A percentile compares a stretch with the other conserved stretches of the same genome.
Conservation (phyloP, 2,797 vertebrate genomes). For the Falco columbarius region DNA sequence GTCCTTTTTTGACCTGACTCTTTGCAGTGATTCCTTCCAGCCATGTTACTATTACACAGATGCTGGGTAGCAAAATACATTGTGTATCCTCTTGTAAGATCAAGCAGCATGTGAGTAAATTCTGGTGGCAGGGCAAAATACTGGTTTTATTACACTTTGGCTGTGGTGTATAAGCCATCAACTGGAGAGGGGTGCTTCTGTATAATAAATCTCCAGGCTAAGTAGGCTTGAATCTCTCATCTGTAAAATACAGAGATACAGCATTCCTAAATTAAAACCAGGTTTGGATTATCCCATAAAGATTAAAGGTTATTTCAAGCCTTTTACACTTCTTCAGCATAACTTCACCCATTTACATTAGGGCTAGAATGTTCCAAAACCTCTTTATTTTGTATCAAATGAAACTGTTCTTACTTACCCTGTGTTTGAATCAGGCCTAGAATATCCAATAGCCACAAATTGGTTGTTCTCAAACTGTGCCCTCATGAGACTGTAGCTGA, state of each 20-base stretch:
- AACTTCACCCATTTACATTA: neutral
- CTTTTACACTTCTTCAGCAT: neutral
- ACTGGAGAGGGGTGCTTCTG: neutral
- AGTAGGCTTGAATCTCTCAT: neutral
- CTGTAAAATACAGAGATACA: neutral
- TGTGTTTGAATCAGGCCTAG: neutral
- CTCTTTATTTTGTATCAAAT: neutral
- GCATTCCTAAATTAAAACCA: constrained; percentile 2
- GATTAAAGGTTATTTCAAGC: neutral
- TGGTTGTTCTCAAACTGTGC: neutral
- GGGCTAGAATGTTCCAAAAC: neutral
- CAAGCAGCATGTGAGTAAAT: neutral
- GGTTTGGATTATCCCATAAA: neutral
- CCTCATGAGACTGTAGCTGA: accelerated
- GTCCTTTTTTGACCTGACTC: neutral
- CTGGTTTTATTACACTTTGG: constrained; percentile 22
- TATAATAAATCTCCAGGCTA: neutral
- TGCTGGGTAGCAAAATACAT: neutral
- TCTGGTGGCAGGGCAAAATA: neutral
- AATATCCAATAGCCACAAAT: neutral
- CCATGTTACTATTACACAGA: neutral
- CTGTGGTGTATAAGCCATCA: neutral
- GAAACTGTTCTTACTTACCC: neutral
- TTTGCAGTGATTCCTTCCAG: neutral
- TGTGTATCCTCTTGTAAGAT: neutral